Base-by-base conservation (phyloP, 1,140 invertebrate genomes). In the Seison nebaliae region DNA sequence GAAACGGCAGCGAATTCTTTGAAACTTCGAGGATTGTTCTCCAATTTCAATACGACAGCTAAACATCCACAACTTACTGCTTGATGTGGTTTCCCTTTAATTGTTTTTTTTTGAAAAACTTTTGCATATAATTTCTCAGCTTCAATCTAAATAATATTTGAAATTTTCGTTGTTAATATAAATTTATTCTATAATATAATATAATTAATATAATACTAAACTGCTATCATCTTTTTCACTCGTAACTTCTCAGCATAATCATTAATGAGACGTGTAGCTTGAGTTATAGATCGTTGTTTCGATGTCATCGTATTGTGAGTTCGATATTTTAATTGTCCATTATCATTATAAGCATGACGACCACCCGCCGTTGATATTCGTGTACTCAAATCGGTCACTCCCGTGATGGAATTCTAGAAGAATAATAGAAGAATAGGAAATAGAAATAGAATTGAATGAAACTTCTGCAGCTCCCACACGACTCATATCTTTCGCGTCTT, bases 21-120 rank as follows among this genome's bases (percentile, higher is more conserved):
- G 54, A 99, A 96, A 23, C 91, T 98, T 47, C 91, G 68, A 0
- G 91, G 88, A 0, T 96, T 91, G 9, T 83, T 80, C 59, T 96
- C 88, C n/a, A n/a, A 54, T 96, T 84, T 21, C 88, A 66, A 56
- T 91, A 98, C 1, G 91, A 84, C 46, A 98, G 96, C 52, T 98
- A 98, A 5, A 98, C 64, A 62, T 86, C 96, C 0, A 88, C 86
- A 0, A 86, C 88, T 0, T 49, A 96, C 94, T 0, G 88, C 86
- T 59, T 96, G 86, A 55, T 94, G 91, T 14, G 77, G 73, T 36
- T 81, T 66, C 23, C 79, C 80, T 60, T 83, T 84, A 8, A 88
- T 59, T 51, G 81, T 81, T 60, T 86, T 83, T 1, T 80, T 78
- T 58, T 96, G 88, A 51, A 94, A 11, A 24, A 7, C 11, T 24